Evolutionary conservation across 1,140 invertebrate genomes (phyloP).

Genomic region (Scaptomyza montana): DNA sequence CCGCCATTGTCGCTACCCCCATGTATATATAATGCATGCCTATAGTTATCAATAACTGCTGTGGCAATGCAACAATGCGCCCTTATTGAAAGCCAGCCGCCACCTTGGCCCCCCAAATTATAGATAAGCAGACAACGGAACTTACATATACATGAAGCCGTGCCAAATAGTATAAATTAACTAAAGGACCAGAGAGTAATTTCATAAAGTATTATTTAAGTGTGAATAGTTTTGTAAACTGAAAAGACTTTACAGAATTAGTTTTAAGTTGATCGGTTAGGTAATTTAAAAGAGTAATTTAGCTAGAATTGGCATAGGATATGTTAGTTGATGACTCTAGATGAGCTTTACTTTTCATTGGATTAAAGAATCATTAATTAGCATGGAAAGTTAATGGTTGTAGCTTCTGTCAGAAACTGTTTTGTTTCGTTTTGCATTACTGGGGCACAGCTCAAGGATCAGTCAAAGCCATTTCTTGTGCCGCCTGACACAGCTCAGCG

Average conservation of each 20-base stretch:
- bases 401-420: constrained; percentile 32
- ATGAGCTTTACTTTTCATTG: too few species aligned
- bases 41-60: constrained; percentile 32
- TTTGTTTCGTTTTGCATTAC: constrained; percentile 29
- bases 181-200: constrained; percentile 20
- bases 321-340: too few species aligned
- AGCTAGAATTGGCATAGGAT: too few species aligned
- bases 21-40: constrained; percentile 33
- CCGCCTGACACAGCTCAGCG: constrained; percentile 36
- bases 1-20: constrained; percentile 19
- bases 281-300: too few species aligned
- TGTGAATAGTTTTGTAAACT: too few species aligned
- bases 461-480: constrained; percentile 36
- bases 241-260: too few species aligned
- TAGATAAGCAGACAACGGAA: background rate
- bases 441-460: constrained; percentile 61
- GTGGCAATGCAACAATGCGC: constrained; percentile 59
- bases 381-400: constrained; percentile 52
- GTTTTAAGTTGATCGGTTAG: too few species aligned
- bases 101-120: constrained; percentile 61
- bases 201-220: too few species aligned
- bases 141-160: constrained; percentile 37
- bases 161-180: constrained; percentile 57
- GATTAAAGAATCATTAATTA: background rate
- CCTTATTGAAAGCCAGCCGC: constrained; percentile 66